phyloP scores from a whole-genome alignment of 2,797 vertebrate genomes.

The Alectoris magna region DNA sequence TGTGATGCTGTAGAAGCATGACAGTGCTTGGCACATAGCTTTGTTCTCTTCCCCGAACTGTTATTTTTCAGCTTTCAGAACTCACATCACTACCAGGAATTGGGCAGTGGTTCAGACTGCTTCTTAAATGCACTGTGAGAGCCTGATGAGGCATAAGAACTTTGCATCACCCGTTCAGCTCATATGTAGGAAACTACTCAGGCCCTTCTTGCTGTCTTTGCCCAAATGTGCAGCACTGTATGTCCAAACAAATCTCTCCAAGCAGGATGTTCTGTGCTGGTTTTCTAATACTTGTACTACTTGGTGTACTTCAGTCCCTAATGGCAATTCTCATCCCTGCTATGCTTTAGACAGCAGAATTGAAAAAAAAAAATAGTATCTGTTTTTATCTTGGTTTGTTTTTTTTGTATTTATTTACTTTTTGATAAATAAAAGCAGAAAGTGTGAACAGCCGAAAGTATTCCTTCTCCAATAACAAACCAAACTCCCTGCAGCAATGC shows the following conservation, averaged over 20 bases:
- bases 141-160: background rate
- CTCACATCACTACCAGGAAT: background rate
- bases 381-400: background rate
- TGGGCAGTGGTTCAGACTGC: fast-evolving
- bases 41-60: background rate
- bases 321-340: background rate
- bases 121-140: background rate
- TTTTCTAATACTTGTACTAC: background rate
- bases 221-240: background rate
- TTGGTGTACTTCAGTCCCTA: background rate
- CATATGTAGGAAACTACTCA: fast-evolving
- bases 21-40: background rate
- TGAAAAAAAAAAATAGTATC: fast-evolving
- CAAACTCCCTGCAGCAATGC: background rate
- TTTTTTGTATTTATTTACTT: too few relatives aligned
- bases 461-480: background rate
- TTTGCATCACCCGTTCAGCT: background rate
- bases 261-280: background rate
- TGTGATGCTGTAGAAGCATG: background rate
- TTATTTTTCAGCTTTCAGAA: background rate
- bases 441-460: background rate
- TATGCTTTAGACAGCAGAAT: background rate
- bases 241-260: background rate
- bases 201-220: background rate
- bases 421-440: background rate